phyloP scores from a whole-genome alignment of 2,888 invertebrate species.

The Eupithecia inturbata region DNA sequence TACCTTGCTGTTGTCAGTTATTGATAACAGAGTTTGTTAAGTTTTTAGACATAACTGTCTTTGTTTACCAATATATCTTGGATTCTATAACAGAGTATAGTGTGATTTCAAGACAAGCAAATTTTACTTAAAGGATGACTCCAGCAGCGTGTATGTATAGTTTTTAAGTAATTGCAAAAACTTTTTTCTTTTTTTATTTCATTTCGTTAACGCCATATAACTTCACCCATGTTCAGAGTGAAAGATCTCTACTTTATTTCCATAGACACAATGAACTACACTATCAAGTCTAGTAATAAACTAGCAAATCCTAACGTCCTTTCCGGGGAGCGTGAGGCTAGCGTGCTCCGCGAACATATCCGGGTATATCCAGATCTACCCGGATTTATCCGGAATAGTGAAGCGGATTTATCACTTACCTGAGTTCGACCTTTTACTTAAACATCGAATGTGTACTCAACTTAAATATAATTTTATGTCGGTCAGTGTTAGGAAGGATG shows the following conservation, averaged over 20 bases:
- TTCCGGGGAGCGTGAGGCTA: slow-evolving; percentile 44
- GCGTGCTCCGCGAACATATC: slow-evolving; percentile 51
- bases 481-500: background rate
- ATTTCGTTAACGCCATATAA: background rate
- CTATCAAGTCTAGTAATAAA: slow-evolving; percentile 36
- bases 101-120: too few relatives aligned
- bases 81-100: too few relatives aligned
- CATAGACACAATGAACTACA: slow-evolving; percentile 1
- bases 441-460: background rate
- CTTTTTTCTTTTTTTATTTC: too few relatives aligned
- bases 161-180: too few relatives aligned
- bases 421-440: slow-evolving; percentile 44
- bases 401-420: slow-evolving; percentile 51
- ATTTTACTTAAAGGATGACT: too few relatives aligned
- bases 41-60: too few relatives aligned
- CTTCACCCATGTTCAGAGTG: background rate
- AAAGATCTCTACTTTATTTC: background rate
- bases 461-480: background rate
- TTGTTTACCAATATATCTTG: too few relatives aligned
- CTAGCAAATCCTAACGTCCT: slow-evolving; percentile 39
- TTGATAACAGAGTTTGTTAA: too few relatives aligned
- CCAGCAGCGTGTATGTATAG: too few relatives aligned
- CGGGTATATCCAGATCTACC: slow-evolving; percentile 15
- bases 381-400: slow-evolving; percentile 29
- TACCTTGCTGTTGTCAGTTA: too few relatives aligned